Percentiles rank a stretch among this genome's conserved stretches.
phyloP scores from a whole-genome alignment of 2,797 vertebrate species.

The Sebastes vulpes region DNA sequence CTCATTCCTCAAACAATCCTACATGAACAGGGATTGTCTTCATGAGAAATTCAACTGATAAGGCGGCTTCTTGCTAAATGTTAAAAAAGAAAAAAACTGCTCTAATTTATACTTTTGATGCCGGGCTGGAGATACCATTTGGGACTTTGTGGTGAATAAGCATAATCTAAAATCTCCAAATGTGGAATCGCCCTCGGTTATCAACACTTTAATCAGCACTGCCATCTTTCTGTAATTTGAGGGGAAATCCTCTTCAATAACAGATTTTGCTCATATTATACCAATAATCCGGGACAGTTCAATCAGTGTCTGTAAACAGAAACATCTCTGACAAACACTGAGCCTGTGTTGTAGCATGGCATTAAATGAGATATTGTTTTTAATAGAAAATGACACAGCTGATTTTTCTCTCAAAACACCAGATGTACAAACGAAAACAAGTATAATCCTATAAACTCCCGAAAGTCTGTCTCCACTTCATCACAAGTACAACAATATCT shows the following conservation, averaged over 20 bases:
- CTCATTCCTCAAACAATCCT: slow-evolving; percentile 5
- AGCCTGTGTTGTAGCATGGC: slow-evolving; percentile 1
- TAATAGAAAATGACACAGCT: neutral
- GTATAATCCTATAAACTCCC: neutral
- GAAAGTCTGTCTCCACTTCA: neutral
- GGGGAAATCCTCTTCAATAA: slow-evolving; percentile 43
- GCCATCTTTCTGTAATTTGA: slow-evolving; percentile 51
- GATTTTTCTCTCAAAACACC: slow-evolving; percentile 11
- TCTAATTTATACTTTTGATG: slow-evolving; percentile 15
- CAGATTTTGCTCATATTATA: slow-evolving; percentile 42
- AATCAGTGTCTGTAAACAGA: slow-evolving; percentile 37
- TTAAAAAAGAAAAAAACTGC: neutral
- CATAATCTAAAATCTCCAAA: slow-evolving; percentile 30
- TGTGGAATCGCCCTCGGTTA: slow-evolving; percentile 30
- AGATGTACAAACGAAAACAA: slow-evolving; percentile 6
- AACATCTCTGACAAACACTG: slow-evolving; percentile 24
- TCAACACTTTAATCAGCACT: slow-evolving; percentile 45
- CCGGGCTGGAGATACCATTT: neutral
- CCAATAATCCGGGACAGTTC: slow-evolving; percentile 38
- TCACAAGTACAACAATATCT: neutral
- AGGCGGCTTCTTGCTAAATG: neutral
- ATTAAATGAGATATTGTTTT: neutral
- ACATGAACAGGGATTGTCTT: neutral
- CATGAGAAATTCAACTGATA: neutral
- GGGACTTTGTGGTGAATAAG: slow-evolving; percentile 20